Evolutionary conservation across 2,888 invertebrate genomes (phyloP).

Genomic region (Sylvicola fuscatus): DNA sequence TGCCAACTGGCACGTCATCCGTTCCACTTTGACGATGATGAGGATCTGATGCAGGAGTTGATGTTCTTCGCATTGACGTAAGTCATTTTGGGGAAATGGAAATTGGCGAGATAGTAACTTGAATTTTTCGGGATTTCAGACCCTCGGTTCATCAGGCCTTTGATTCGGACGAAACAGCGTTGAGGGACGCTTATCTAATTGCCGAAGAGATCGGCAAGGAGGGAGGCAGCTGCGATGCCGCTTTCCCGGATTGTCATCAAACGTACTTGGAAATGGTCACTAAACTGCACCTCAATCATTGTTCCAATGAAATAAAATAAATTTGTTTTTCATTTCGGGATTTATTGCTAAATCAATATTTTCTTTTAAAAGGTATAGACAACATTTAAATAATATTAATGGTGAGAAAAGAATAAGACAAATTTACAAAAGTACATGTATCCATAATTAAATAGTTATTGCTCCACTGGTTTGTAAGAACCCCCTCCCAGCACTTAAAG

Average conservation of each 20-base stretch:
- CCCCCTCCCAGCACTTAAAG: too few relatives aligned
- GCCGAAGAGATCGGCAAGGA: constrained; percentile 19
- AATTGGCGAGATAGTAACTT: constrained; percentile 1
- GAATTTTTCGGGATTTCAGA: constrained; percentile 15
- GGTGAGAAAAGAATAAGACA: too few relatives aligned
- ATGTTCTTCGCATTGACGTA: constrained; percentile 46
- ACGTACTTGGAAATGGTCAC: constrained; percentile 9
- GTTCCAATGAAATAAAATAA: not conserved
- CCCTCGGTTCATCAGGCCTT: constrained; percentile 34
- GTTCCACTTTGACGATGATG: constrained; percentile 27
- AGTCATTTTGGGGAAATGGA: constrained; percentile 16
- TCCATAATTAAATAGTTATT: too few relatives aligned
- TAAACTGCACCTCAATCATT: too few relatives aligned
- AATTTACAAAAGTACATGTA: too few relatives aligned
- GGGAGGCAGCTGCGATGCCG: constrained; percentile 16
- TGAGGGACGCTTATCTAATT: constrained; percentile 16
- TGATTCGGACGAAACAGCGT: constrained; percentile 25
- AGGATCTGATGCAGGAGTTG: constrained; percentile 42
- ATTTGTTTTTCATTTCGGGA: not conserved
- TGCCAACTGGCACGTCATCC: constrained; percentile 45
- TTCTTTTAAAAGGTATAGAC: too few relatives aligned
- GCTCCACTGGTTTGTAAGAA: too few relatives aligned
- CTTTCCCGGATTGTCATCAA: constrained; percentile 17
- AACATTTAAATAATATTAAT: too few relatives aligned
- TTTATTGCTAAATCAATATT: too few relatives aligned